A percentile compares a stretch with the other conserved stretches of the same genome.
Conservation (phyloP, 2,113 vertebrate species). For the Tenebrosternarchus preto region DNA sequence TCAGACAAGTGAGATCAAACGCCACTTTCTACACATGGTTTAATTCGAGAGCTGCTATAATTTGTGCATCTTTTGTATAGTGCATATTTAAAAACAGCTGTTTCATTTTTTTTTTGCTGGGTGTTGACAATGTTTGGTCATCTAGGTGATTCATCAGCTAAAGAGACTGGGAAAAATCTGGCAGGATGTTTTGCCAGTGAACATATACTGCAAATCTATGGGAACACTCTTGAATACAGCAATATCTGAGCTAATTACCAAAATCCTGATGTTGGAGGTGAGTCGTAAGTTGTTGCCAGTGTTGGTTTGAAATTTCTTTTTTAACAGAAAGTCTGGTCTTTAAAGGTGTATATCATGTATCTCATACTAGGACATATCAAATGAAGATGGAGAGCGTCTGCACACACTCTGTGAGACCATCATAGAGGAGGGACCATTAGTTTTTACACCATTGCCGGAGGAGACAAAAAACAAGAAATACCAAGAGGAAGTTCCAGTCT, state of each 20-base stretch:
- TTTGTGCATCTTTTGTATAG: not conserved
- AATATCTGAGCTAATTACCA: slow-evolving; percentile 81
- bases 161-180: slow-evolving; percentile 90
- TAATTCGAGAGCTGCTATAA: not conserved
- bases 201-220: slow-evolving; percentile 93
- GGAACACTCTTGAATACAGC: slow-evolving; percentile 89
- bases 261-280: slow-evolving; percentile 91
- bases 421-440: slow-evolving; percentile 87
- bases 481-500: slow-evolving; percentile 89
- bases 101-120: not conserved
- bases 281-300: not conserved
- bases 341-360: not conserved
- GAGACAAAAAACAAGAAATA: slow-evolving; percentile 85
- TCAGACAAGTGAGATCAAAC: slow-evolving; percentile 76
- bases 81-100: not conserved
- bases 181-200: slow-evolving; percentile 92
- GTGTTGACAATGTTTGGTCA: too few species aligned
- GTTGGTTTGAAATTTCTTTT: not conserved
- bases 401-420: slow-evolving; percentile 85
- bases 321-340: too few species aligned
- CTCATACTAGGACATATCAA: slow-evolving; percentile 77
- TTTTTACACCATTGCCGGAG: slow-evolving; percentile 87
- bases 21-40: not conserved
- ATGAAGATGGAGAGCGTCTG: slow-evolving; percentile 87
- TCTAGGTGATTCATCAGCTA: slow-evolving; percentile 91